These are phyloP conservation scores for Orthosia incerta DNA, from an alignment of 2,888 invertebrate species.

Conservation along the genomic window DNA sequence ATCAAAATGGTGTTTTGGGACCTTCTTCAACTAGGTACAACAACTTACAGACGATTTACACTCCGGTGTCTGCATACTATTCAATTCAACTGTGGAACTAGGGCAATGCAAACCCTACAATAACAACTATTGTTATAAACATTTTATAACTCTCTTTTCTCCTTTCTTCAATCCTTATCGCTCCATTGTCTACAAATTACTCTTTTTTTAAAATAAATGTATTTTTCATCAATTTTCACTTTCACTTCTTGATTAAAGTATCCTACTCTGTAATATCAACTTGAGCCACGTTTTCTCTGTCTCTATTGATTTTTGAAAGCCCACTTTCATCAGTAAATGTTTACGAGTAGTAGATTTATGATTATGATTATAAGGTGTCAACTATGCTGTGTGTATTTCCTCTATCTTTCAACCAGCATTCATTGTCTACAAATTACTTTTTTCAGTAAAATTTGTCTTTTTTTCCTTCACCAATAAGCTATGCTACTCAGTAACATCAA, in stretches of 20 bases:
- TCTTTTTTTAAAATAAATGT: not conserved
- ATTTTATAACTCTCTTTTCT: not conserved
- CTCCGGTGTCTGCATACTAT: not conserved
- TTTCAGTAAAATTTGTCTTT: not conserved
- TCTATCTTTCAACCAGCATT: not conserved
- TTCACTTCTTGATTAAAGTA: no score
- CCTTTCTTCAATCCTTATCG: not conserved
- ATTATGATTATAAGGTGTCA: not conserved
- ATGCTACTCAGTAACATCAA: slow-evolving; percentile 30
- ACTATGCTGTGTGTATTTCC: no score
- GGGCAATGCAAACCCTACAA: slow-evolving; percentile 58
- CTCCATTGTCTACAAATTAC: not conserved
- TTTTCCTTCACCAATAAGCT: slow-evolving; percentile 1
- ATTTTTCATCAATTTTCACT: no score
- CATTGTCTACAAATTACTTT: not conserved
- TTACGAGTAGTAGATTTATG: not conserved
- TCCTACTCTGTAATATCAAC: no score
- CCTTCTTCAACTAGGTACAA: not conserved
- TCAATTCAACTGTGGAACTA: slow-evolving; percentile 61
- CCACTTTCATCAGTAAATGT: not conserved
- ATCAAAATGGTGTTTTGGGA: no score
- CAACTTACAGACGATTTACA: no score
- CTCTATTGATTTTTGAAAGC: not conserved
- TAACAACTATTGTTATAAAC: slow-evolving; percentile 65
- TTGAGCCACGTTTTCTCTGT: not conserved